Evolutionary conservation across 2,797 vertebrate genomes (phyloP).

Genomic region (Phoebastria nigripes): DNA sequence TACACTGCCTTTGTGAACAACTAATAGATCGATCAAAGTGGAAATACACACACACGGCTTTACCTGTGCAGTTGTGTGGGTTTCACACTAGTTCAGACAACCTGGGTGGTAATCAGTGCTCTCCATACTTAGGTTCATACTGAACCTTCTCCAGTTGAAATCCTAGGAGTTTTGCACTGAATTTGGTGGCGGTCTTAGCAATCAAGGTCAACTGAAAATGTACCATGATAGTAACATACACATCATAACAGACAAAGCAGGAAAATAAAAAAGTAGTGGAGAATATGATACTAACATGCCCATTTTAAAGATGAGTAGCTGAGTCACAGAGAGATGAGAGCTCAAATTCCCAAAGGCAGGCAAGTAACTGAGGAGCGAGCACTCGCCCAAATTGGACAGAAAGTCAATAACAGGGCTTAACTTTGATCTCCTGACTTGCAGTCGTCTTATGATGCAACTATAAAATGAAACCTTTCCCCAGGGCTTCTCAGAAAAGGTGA

Average conservation of each 20-base stretch:
- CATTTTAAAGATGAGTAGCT: slow-evolving; percentile 2
- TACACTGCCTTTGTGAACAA: background rate
- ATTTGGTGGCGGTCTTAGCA: background rate
- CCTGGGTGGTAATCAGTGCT: background rate
- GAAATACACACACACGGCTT: background rate
- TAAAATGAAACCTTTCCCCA: slow-evolving; percentile 11
- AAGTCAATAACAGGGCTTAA: slow-evolving; percentile 44
- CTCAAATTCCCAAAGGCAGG: background rate
- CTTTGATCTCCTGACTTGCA: slow-evolving; percentile 33
- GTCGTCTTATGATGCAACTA: background rate
- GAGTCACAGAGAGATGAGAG: background rate
- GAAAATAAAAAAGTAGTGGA: background rate
- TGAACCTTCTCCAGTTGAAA: background rate
- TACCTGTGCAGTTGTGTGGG: background rate
- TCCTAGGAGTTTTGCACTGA: background rate
- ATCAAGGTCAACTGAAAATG: background rate
- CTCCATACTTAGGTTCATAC: background rate
- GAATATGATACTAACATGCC: background rate
- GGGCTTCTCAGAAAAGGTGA: background rate
- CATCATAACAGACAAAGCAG: background rate
- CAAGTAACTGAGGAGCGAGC: background rate
- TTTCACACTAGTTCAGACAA: background rate
- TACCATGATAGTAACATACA: background rate
- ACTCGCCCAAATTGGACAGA: slow-evolving; percentile 1
- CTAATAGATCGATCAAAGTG: background rate